Evolutionary conservation across 2,113 vertebrate species (phyloP).

Genomic region (Circaetus gallicus): DNA sequence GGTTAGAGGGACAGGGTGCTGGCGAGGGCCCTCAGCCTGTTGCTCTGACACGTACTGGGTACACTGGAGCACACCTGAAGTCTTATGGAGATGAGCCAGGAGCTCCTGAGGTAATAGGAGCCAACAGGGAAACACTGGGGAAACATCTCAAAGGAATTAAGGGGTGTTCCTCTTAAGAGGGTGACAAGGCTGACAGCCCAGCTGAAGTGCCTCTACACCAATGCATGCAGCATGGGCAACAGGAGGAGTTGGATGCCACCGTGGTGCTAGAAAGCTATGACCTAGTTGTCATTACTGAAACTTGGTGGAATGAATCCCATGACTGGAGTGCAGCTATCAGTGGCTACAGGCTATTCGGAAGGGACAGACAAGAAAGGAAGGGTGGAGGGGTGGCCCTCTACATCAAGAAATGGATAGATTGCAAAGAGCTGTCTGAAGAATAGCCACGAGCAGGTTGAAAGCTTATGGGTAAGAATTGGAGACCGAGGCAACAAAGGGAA

Average conservation of each 20-base stretch:
- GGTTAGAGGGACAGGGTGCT: not conserved
- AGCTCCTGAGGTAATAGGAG: not conserved
- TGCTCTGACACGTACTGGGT: not conserved
- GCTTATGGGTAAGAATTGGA: not conserved
- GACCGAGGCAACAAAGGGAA: not conserved
- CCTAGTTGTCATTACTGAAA: not conserved
- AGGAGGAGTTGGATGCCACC: not conserved
- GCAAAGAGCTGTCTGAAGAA: not conserved
- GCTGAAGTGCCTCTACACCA: not conserved
- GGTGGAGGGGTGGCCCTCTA: not conserved
- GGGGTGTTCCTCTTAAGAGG: not conserved
- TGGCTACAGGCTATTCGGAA: not conserved
- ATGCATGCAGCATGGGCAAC: not conserved
- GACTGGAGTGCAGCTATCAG: too few relatives aligned
- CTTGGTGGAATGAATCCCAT: not conserved
- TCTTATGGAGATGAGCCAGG: not conserved
- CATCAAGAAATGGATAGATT: not conserved
- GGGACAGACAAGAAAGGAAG: not conserved
- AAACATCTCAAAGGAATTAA: not conserved
- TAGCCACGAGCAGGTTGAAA: not conserved
- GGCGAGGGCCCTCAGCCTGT: not conserved
- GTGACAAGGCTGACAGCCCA: not conserved
- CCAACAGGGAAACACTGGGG: not conserved
- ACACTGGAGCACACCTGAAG: not conserved
- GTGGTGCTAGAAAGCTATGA: not conserved